phyloP scores from a whole-genome alignment of 1,140 invertebrate genomes.

The Drosophila eugracilis region DNA sequence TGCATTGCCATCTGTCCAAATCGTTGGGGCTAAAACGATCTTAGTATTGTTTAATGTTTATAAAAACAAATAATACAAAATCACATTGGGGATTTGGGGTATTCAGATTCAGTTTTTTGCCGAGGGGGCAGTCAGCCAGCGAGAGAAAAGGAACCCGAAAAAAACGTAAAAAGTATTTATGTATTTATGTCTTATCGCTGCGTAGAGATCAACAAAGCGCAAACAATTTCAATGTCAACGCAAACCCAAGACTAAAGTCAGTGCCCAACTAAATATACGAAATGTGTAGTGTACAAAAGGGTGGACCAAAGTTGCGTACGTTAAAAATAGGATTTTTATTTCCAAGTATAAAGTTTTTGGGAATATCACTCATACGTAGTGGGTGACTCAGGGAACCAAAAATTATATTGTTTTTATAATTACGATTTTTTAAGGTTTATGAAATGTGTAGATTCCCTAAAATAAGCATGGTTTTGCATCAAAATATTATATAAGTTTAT shows the following conservation, averaged over 20 bases:
- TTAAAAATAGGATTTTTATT: neutral
- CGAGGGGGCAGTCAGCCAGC: neutral
- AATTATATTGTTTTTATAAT: no score
- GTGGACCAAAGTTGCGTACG: conserved; percentile 8
- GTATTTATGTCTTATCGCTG: conserved; percentile 77
- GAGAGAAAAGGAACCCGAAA: conserved; percentile 24
- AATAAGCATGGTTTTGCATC: neutral
- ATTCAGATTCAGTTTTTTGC: conserved; percentile 31
- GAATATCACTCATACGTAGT: conserved; percentile 16
- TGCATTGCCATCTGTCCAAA: conserved; percentile 54
- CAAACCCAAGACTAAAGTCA: conserved; percentile 70
- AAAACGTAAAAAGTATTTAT: conserved; percentile 66
- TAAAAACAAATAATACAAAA: conserved; percentile 71
- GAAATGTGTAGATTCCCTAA: no score
- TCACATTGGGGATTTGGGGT: conserved; percentile 12
- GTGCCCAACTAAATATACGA: conserved; percentile 70
- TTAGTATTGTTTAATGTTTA: conserved; percentile 62
- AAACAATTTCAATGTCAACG: conserved; percentile 83
- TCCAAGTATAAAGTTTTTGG: no score
- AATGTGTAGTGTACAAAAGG: conserved; percentile 33
- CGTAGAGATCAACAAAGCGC: conserved; percentile 76
- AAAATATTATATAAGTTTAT: neutral
- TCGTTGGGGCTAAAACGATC: conserved; percentile 31
- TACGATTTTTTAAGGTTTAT: no score
- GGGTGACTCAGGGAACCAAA: no score